These are phyloP conservation scores for Matsumurasca onukii DNA, from an alignment of 1,140 invertebrate genomes.

Conservation along the genomic window DNA sequence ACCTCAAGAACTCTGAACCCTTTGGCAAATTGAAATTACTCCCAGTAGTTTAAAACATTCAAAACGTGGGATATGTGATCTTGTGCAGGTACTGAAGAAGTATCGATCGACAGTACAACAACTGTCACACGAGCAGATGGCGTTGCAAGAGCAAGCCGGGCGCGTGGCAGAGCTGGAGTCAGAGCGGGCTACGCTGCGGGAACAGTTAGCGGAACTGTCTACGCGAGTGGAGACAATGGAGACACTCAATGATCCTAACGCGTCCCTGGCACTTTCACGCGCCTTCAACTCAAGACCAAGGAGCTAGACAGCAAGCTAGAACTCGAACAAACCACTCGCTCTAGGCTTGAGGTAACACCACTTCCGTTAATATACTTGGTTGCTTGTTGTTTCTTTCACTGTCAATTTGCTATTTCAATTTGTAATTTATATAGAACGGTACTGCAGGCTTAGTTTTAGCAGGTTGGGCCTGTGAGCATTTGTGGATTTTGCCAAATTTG, in stretches of 20 bases:
- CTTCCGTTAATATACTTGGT: not conserved
- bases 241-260: conserved; percentile 73
- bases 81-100: conserved; percentile 76
- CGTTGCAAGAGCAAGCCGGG: conserved; percentile 75
- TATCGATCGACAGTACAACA: conserved; percentile 86
- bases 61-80: too few species aligned
- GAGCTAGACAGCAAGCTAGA: conserved; percentile 89
- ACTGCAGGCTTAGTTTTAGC: too few species aligned
- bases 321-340: conserved; percentile 80
- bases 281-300: conserved; percentile 76
- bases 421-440: too few species aligned
- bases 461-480: too few species aligned
- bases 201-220: conserved; percentile 73
- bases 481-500: too few species aligned
- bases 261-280: conserved; percentile 65
- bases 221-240: conserved; percentile 76
- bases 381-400: too few species aligned
- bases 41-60: too few species aligned
- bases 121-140: conserved; percentile 79
- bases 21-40: too few species aligned
- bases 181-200: conserved; percentile 72
- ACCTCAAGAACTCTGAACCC: too few species aligned
- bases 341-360: conserved; percentile 76
- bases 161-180: conserved; percentile 76
- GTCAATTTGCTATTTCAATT: too few species aligned